These are phyloP conservation scores for Philypnodon macrostomus DNA, from an alignment of 2,797 vertebrate genomes.

Conservation along the genomic window DNA sequence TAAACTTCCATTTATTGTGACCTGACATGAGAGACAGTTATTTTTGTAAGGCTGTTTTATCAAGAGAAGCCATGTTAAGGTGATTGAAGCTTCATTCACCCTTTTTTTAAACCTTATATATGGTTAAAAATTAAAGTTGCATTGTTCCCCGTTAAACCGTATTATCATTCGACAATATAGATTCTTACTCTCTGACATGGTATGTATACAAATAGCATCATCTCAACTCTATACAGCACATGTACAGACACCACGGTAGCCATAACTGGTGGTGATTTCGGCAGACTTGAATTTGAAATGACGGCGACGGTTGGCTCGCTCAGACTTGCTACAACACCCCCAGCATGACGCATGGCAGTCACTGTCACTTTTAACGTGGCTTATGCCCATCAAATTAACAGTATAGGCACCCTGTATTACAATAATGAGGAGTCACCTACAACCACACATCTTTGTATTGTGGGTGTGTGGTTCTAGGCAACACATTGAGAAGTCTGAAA, in stretches of 20 bases:
- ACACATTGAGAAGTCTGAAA: conserved; percentile 47
- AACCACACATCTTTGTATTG: conserved; percentile 50
- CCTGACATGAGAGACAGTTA: too few relatives aligned
- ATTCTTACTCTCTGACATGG: not conserved
- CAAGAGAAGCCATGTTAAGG: too few relatives aligned
- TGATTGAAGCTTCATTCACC: too few relatives aligned
- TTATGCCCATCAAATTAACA: conserved; percentile 42
- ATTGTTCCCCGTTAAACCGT: conserved; percentile 11
- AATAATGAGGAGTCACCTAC: conserved; percentile 49
- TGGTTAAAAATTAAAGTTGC: too few relatives aligned
- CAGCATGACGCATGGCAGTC: conserved; percentile 43
- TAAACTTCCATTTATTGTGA: too few relatives aligned
- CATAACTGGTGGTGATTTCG: conserved; percentile 36
- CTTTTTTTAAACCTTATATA: too few relatives aligned
- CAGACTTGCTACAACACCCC: conserved; percentile 43
- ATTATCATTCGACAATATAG: conserved; percentile 31
- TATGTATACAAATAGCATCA: conserved; percentile 33
- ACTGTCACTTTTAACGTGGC: conserved; percentile 40
- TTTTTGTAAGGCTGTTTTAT: too few relatives aligned
- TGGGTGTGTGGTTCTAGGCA: conserved; percentile 54
- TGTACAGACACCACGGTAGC: conserved; percentile 48
- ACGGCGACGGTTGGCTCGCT: conserved; percentile 43
- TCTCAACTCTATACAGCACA: conserved; percentile 43
- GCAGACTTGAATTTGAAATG: conserved; percentile 51
- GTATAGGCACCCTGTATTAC: conserved; percentile 57